Conservation (phyloP, 2,113 vertebrate species). For the Seriola quinqueradiata region DNA sequence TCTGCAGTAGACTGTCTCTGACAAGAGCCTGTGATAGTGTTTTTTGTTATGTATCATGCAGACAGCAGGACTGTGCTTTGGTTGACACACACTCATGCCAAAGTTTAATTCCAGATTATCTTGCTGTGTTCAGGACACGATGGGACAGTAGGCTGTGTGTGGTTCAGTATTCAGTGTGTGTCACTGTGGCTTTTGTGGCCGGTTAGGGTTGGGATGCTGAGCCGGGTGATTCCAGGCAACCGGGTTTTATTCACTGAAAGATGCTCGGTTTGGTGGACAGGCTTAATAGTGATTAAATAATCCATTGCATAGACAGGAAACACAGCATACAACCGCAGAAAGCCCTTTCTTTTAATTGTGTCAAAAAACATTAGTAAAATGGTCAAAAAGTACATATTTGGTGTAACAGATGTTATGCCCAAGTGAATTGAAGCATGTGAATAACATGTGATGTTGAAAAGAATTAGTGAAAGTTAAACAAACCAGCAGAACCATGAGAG, state of each 20-base stretch:
- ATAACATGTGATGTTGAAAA: neutral
- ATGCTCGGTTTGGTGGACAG: constrained; percentile 19
- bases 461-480: neutral
- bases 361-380: neutral
- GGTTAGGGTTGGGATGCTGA: constrained; percentile 1
- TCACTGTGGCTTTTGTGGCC: constrained; percentile 17
- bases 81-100: neutral
- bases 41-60: neutral
- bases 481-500: neutral
- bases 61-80: neutral
- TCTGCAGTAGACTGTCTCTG: neutral
- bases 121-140: constrained; percentile 12
- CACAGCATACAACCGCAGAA: neutral
- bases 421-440: neutral
- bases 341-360: neutral
- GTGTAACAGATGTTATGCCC: neutral
- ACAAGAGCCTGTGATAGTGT: neutral
- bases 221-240: constrained; percentile 18
- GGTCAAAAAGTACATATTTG: neutral
- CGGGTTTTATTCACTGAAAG: constrained; percentile 33
- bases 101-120: constrained; percentile 61
- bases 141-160: constrained; percentile 9
- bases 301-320: constrained; percentile 22
- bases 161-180: constrained; percentile 1
- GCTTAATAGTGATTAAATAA: constrained; percentile 56